Conservation (phyloP, 2,113 vertebrate species). For the Sclerurus mexicanus region DNA sequence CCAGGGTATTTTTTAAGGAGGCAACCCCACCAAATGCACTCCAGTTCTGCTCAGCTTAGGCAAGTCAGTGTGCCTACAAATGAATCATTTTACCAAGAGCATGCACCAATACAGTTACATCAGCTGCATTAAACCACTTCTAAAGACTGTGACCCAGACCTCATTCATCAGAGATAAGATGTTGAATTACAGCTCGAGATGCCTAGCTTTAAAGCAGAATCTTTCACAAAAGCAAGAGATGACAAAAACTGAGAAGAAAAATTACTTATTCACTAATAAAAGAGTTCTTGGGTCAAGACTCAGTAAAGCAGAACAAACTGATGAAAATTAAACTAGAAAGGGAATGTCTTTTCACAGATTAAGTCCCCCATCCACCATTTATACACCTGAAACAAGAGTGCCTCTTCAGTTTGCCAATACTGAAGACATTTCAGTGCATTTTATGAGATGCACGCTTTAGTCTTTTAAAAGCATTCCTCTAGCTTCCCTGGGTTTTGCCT, state of each 20-base stretch:
- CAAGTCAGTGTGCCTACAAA: background rate
- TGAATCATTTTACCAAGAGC: constrained; percentile 1
- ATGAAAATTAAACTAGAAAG: background rate
- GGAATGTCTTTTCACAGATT: background rate
- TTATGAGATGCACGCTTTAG: background rate
- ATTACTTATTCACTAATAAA: background rate
- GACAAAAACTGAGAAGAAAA: constrained; percentile 7
- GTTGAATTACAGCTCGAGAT: constrained; percentile 23
- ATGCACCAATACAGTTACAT: constrained; percentile 12
- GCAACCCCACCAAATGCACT: background rate
- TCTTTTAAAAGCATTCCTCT: background rate
- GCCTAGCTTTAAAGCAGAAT: background rate
- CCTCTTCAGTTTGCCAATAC: background rate
- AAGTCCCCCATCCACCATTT: background rate
- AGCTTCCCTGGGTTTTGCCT: background rate
- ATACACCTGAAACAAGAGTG: background rate
- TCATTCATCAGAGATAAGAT: constrained; percentile 48
- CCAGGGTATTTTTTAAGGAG: background rate
- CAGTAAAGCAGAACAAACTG: background rate
- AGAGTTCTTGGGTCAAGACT: background rate
- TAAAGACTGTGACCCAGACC: constrained; percentile 36
- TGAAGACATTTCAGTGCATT: background rate
- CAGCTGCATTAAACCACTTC: constrained; percentile 51
- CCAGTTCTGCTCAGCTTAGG: background rate
- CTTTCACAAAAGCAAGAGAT: background rate